Conservation (phyloP, 2,113 vertebrate species). For the Dermatemys mawii region DNA sequence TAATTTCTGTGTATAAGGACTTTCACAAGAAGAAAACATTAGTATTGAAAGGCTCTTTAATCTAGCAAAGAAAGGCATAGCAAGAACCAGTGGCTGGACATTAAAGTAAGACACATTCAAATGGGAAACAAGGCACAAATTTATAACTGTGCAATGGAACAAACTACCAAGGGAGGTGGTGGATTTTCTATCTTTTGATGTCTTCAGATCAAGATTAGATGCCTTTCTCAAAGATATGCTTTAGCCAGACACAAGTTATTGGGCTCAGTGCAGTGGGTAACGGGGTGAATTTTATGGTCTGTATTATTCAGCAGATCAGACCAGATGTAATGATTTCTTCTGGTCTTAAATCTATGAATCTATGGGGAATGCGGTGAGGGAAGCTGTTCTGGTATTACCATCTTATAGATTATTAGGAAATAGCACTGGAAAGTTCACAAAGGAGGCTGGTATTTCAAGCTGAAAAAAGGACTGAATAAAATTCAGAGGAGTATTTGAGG, state of each 20-base stretch:
- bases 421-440: background rate
- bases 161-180: background rate
- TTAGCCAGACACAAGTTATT: background rate
- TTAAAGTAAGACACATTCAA: background rate
- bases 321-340: background rate
- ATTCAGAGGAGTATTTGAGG: background rate
- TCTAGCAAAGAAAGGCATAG: background rate
- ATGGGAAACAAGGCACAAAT: background rate
- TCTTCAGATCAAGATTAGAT: background rate
- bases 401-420: background rate
- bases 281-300: background rate
- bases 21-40: background rate
- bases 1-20: background rate
- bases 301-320: background rate
- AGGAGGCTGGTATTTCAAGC: background rate
- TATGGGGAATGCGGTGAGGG: background rate
- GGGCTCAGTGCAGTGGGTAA: background rate
- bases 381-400: background rate
- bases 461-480: background rate
- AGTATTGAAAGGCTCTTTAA: background rate
- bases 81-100: background rate
- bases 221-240: background rate
- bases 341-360: background rate
- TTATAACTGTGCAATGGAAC: background rate
- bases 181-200: fast-evolving